Evolutionary conservation across 2,888 invertebrate species (phyloP), one percentile per base, ranked within the genome.

Genomic region (Argynnis bischoffii): DNA sequence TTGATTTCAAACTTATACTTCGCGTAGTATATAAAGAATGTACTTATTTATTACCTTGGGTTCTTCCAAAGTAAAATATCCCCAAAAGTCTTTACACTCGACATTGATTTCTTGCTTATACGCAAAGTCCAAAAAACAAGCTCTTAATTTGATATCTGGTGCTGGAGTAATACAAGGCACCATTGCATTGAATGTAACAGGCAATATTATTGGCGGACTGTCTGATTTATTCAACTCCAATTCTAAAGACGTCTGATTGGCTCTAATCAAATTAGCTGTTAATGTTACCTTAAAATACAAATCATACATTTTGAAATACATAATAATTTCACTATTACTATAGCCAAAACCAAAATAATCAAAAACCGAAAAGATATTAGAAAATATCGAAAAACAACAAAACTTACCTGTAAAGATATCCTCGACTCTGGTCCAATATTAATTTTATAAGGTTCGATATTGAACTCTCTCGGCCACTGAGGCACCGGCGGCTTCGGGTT

Each of bases 171-270:
- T 83, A 8, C 81, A 73, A 0, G 95, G 94, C 3, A 93, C 88
- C 73, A 83, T 82, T 0, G 94, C 94, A 55, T 88, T 83, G 76
- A 92, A 94, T 21, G 77, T 85, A 6, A 95, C 84, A 0, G 94
- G 94, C 18, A 95, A 76, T 0, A 84, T 78, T 55, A 94, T 84
- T 0, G 94, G 92, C 46, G 94, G 91, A 64, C 93, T 91, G 64
- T 94, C 93, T 0, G 94, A 93, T 67, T 94, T 93, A 81, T 94
- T 94, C 78, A 95, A 85, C 67, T 93, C 91, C 26, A 95, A 81
- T 70, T 93, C 90, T 6, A 95, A 77, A 1, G 81, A 83, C 0
- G 92, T 93, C 60, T 87, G 83, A 74, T 89, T 88, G 0, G 84
- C 82, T 75, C 94, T 84, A n/a, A 87, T 81, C 51, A 92, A 78